phyloP scores from a whole-genome alignment of 2,797 vertebrate species.

The Arctocebus calabarensis region DNA sequence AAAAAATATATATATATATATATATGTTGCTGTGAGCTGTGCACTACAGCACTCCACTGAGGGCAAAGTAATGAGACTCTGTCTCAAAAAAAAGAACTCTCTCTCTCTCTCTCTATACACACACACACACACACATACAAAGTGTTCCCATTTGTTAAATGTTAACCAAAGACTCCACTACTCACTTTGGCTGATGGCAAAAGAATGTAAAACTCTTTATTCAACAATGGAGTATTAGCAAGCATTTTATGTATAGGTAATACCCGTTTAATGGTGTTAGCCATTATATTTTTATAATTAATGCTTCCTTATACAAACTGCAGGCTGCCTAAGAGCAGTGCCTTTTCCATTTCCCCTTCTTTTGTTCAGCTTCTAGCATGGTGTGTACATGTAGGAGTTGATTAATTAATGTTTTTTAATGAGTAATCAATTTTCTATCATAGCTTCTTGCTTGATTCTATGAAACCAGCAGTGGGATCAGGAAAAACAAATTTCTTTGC shows the following conservation, averaged over 20 bases:
- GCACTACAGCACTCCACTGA: no score
- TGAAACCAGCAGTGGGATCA: neutral
- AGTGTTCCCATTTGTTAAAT: neutral
- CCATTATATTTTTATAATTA: slow-evolving; percentile 23
- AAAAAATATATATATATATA: no score
- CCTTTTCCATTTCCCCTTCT: neutral
- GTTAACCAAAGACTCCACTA: neutral
- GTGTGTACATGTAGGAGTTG: neutral
- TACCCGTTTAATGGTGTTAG: slow-evolving; percentile 3
- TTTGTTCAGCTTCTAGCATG: neutral
- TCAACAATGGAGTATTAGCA: slow-evolving; percentile 26
- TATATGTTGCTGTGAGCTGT: no score
- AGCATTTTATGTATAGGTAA: slow-evolving; percentile 13
- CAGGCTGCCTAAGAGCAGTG: neutral
- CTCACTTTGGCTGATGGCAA: neutral
- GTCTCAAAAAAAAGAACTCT: no score
- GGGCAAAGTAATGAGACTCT: no score
- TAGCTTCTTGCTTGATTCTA: slow-evolving; percentile 14
- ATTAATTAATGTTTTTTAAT: slow-evolving; percentile 2
- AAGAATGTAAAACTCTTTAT: neutral
- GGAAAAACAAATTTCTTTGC: neutral
- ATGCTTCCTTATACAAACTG: slow-evolving; percentile 30
- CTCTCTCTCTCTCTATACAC: no score
- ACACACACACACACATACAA: no score
- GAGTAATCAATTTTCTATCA: slow-evolving; percentile 30